These are phyloP conservation scores for Drosophila carrolli DNA, from an alignment of 1,140 invertebrate species.

Conservation along the genomic window DNA sequence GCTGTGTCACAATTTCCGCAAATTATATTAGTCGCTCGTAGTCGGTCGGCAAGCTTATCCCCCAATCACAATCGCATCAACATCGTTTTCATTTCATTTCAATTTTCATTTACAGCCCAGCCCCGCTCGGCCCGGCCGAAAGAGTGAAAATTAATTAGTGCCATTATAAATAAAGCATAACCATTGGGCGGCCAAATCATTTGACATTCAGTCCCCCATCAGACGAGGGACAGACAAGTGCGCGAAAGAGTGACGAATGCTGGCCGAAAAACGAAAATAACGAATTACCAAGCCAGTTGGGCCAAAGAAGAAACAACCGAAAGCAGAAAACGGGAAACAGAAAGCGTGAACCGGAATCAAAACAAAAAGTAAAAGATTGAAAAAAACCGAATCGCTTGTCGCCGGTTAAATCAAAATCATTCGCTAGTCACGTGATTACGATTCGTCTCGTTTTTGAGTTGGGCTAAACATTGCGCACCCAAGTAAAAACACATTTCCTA, in stretches of 20 bases:
- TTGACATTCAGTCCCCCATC: constrained; percentile 71
- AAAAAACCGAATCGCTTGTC: constrained; percentile 47
- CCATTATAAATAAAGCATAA: constrained; percentile 79
- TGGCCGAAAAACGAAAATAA: constrained; percentile 22
- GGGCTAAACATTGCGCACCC: not conserved
- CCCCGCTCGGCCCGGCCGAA: constrained; percentile 21
- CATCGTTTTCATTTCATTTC: constrained; percentile 55
- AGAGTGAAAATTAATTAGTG: constrained; percentile 76
- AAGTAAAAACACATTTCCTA: constrained; percentile 4
- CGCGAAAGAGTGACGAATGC: constrained; percentile 46
- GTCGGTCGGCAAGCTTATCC: constrained; percentile 38
- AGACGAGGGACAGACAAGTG: constrained; percentile 32
- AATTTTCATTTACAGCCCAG: constrained; percentile 38
- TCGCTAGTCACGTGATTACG: constrained; percentile 58
- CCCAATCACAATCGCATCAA: constrained; percentile 65
- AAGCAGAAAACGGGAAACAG: constrained; percentile 39
- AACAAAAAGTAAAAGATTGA: constrained; percentile 52
- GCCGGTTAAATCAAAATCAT: constrained; percentile 65
- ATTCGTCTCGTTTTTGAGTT: not conserved
- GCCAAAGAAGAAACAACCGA: constrained; percentile 16
- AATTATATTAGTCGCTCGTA: constrained; percentile 67
- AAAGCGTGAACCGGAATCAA: constrained; percentile 51
- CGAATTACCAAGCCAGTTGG: not conserved
- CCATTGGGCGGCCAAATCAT: constrained; percentile 69
- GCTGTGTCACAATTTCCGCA: constrained; percentile 74